These are phyloP conservation scores for Ladona fulva DNA, from an alignment of 1,140 invertebrate species.

Conservation along the genomic window DNA sequence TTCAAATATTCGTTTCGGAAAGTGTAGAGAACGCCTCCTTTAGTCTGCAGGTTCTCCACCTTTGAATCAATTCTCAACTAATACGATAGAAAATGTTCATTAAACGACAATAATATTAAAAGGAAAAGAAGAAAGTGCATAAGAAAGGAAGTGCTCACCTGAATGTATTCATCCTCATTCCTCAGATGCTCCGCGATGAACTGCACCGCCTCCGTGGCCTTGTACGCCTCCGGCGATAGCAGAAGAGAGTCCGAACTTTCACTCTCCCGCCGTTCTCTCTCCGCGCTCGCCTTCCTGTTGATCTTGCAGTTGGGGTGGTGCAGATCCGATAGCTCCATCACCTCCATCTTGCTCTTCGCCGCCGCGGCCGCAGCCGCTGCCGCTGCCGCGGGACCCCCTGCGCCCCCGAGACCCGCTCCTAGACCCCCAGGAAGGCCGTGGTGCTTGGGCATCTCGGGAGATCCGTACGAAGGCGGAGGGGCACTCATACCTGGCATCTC, in stretches of 20 bases:
- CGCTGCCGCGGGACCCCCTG: not conserved
- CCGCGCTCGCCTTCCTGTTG: constrained; percentile 67
- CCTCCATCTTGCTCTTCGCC: constrained; percentile 72
- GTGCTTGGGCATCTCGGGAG: constrained; percentile 70
- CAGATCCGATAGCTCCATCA: constrained; percentile 87
- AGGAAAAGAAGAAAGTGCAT: not conserved
- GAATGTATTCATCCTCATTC: constrained; percentile 94
- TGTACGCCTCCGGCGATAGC: constrained; percentile 82
- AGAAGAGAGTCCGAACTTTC: constrained; percentile 84
- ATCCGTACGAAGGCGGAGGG: constrained; percentile 65
- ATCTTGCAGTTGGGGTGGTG: constrained; percentile 95
- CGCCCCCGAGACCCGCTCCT: not conserved
- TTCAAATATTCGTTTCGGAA: too few species aligned
- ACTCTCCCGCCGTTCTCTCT: constrained; percentile 63
- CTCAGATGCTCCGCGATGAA: constrained; percentile 97
- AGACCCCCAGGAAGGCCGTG: constrained; percentile 30
- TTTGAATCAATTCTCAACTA: too few species aligned
- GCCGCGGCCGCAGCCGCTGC: constrained; percentile 30
- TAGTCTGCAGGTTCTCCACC: too few species aligned
- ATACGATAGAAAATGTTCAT: too few species aligned
- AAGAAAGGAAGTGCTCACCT: constrained; percentile 47
- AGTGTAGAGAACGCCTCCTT: too few species aligned
- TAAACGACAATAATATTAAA: too few species aligned
- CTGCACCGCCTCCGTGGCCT: constrained; percentile 93
- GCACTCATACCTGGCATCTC: constrained; percentile 82